phyloP scores from a whole-genome alignment of 2,797 vertebrate species.

The Xerus rutilus region DNA sequence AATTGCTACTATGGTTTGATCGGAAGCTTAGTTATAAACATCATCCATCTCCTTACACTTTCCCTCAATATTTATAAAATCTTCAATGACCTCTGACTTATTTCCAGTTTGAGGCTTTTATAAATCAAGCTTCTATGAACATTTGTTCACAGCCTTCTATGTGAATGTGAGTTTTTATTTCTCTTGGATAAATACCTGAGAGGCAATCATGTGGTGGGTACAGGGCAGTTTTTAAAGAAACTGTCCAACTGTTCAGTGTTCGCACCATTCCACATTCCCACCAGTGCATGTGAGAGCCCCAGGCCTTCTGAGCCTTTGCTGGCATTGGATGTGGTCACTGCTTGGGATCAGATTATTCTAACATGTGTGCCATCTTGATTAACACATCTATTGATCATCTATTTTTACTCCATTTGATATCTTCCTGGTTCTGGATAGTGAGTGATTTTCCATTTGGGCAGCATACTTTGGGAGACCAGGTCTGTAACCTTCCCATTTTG shows the following conservation, averaged over 20 bases:
- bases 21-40: background rate
- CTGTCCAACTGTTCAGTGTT: background rate
- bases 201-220: background rate
- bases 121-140: background rate
- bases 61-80: background rate
- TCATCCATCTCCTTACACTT: background rate
- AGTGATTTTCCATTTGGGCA: background rate
- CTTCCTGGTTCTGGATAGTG: background rate
- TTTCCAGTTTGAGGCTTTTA: background rate
- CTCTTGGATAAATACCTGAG: background rate
- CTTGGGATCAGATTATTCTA: no score
- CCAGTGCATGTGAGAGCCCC: rapidly evolving
- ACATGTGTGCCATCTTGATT: background rate
- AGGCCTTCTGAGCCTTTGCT: rapidly evolving
- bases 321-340: background rate
- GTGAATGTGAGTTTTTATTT: background rate
- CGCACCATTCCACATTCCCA: background rate
- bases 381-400: no score
- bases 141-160: background rate
- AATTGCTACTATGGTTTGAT: background rate
- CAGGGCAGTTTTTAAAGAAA: background rate
- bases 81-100: background rate
- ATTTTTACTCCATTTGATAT: background rate
- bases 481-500: background rate
- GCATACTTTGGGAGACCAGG: background rate